A percentile compares a stretch with the other conserved stretches of the same genome.
Conservation (phyloP, 2,888 invertebrate species). For the Drosophila cognata region DNA sequence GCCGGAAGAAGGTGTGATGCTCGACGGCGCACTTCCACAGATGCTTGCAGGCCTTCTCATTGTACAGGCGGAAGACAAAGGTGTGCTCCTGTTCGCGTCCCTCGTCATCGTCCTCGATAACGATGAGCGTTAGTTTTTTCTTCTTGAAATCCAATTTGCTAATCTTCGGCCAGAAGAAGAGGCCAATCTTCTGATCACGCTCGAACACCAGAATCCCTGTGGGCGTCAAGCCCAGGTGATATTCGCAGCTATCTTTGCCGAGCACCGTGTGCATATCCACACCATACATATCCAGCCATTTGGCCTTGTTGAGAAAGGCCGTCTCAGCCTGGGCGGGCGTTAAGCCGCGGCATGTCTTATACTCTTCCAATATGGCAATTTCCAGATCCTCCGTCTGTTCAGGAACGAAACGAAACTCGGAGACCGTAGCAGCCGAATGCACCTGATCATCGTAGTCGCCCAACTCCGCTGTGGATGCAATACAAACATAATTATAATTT, state of each 20-base stretch:
- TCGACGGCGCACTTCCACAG: conserved; percentile 99
- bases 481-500: not conserved
- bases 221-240: conserved; percentile 98
- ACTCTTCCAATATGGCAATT: conserved; percentile 96
- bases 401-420: conserved; percentile 98
- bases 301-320: conserved; percentile 97
- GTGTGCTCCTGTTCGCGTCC: conserved; percentile 99
- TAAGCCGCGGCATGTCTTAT: conserved; percentile 93
- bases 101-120: conserved; percentile 99
- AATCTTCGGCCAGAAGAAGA: conserved; percentile 99
- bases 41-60: conserved; percentile 99
- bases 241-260: conserved; percentile 98
- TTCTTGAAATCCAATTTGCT: conserved; percentile 98
- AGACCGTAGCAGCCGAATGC: conserved; percentile 98
- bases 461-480: conserved; percentile 91
- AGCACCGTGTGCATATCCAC: conserved; percentile 99
- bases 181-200: conserved; percentile 97
- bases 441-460: conserved; percentile 97
- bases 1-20: conserved; percentile 99
- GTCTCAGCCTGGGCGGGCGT: conserved; percentile 98
- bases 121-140: conserved; percentile 97
- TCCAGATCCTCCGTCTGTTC: conserved; percentile 99
- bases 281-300: conserved; percentile 99
- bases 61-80: conserved; percentile 97
- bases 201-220: conserved; percentile 99